Evolutionary conservation across 2,888 invertebrate genomes (phyloP).

Genomic region (Drosophila longiperda): DNA sequence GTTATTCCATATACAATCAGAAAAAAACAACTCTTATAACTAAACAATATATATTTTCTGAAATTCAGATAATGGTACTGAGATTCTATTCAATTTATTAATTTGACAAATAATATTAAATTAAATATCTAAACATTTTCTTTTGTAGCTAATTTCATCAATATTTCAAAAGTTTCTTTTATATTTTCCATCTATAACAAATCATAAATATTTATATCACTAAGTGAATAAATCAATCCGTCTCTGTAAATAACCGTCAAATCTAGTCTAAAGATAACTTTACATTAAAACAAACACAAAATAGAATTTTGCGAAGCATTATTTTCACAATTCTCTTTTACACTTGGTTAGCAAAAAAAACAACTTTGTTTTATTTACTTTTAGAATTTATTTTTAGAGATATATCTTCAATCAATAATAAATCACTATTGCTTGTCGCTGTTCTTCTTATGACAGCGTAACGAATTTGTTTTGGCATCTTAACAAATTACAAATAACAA

Average conservation of each 20-base stretch:
- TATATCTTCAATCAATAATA: background rate
- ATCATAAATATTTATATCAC: background rate
- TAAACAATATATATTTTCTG: background rate
- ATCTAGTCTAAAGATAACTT: background rate
- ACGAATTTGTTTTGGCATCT: background rate
- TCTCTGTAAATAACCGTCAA: background rate
- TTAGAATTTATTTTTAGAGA: background rate
- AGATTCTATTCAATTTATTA: background rate
- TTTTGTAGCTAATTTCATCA: background rate
- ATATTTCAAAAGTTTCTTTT: background rate
- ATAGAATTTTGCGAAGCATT: background rate
- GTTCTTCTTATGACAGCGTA: no score
- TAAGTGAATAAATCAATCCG: background rate
- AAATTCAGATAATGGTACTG: background rate
- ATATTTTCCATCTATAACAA: background rate
- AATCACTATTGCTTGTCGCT: background rate
- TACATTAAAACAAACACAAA: background rate
- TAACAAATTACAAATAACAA: constrained; percentile 4
- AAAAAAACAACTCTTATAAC: background rate
- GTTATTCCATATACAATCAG: background rate
- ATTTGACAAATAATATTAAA: background rate
- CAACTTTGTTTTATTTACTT: background rate
- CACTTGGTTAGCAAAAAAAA: background rate
- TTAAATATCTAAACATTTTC: background rate
- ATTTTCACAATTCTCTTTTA: background rate